phyloP scores from a whole-genome alignment of 2,888 invertebrate genomes.

The Fragum sueziense region DNA sequence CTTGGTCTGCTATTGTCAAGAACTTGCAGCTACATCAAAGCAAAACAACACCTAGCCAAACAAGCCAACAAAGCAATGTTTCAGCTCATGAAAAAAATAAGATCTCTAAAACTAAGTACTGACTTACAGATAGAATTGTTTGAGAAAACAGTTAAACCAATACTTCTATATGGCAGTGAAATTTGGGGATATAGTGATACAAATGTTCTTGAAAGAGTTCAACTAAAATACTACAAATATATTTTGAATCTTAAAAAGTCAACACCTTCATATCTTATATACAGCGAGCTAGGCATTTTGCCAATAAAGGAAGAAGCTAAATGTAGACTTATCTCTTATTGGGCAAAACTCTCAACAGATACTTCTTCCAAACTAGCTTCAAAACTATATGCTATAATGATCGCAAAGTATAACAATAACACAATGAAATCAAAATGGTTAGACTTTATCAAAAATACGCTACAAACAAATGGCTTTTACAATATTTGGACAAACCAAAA shows the following conservation, averaged over 20 bases:
- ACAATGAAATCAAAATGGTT: no score
- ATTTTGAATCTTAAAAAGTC: slow-evolving; percentile 20
- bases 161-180: slow-evolving; percentile 27
- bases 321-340: no score
- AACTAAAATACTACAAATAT: slow-evolving; percentile 21
- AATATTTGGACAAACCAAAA: no score
- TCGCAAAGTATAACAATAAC: no score
- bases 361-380: no score
- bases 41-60: slow-evolving; percentile 24
- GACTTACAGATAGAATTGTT: slow-evolving; percentile 20
- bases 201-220: slow-evolving; percentile 16
- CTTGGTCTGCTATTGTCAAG: slow-evolving; percentile 18
- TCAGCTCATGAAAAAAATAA: slow-evolving; percentile 11
- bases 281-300: slow-evolving; percentile 27
- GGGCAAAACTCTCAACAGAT: no score
- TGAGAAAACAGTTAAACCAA: slow-evolving; percentile 19
- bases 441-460: no score
- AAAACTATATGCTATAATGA: no score
- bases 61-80: slow-evolving; percentile 28
- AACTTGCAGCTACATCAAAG: not conserved
- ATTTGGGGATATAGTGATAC: slow-evolving; percentile 16
- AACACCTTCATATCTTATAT: slow-evolving; percentile 17
- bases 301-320: no score
- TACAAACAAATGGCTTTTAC: no score
- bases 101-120: not conserved